phyloP scores from a whole-genome alignment of 2,797 vertebrate species.

The Eulemur albifrons region DNA sequence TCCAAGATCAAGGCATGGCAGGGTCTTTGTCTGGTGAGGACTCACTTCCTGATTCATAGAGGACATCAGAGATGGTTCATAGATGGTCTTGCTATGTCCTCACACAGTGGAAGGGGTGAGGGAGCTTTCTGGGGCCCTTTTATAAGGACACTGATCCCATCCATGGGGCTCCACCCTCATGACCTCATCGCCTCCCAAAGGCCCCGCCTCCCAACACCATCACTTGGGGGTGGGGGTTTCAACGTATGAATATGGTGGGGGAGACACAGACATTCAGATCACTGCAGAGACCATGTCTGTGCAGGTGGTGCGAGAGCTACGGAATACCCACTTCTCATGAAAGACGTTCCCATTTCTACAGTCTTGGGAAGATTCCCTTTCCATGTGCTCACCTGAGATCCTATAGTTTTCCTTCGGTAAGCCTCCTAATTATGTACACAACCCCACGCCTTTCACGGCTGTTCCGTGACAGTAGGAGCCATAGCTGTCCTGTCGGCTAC shows the following conservation, averaged over 20 bases:
- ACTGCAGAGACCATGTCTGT: not conserved
- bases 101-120: not conserved
- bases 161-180: not conserved
- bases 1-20: not conserved
- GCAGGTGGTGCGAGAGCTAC: rapidly evolving
- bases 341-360: rapidly evolving
- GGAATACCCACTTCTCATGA: rapidly evolving
- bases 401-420: not conserved
- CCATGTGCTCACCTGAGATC: rapidly evolving
- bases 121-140: not conserved
- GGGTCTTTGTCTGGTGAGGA: too few relatives aligned
- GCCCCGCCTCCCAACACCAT: not conserved
- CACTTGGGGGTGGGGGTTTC: too few relatives aligned
- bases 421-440: rapidly evolving
- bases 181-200: not conserved
- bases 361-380: not conserved
- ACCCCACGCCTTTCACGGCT: not conserved
- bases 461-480: too few relatives aligned
- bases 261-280: not conserved
- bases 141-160: too few relatives aligned
- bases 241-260: not conserved
- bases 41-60: not conserved
- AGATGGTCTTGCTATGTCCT: not conserved
- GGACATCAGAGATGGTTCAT: rapidly evolving
- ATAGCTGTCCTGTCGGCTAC: rapidly evolving